Conservation (phyloP, 1,140 invertebrate species). For the Drosophila tani region DNA sequence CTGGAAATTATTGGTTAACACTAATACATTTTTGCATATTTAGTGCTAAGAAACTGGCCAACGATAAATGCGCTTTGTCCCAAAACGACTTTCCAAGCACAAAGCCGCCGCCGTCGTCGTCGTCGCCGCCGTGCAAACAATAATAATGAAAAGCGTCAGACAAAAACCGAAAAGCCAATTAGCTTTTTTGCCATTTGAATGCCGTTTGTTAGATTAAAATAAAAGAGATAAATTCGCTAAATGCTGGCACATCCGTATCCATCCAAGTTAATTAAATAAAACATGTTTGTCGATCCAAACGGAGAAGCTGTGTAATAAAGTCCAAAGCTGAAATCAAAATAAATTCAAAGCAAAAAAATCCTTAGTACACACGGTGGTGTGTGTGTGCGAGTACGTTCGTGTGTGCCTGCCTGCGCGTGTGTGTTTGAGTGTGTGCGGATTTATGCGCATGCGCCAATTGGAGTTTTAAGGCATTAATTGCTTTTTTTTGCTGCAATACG, state of each 20-base stretch:
- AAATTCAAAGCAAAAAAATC: slow-evolving; percentile 77
- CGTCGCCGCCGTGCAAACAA: slow-evolving; percentile 65
- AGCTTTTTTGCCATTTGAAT: slow-evolving; percentile 14
- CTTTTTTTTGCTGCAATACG: slow-evolving; percentile 34
- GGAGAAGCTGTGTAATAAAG: slow-evolving; percentile 50
- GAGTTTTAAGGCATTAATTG: slow-evolving; percentile 67
- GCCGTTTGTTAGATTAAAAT: slow-evolving; percentile 7
- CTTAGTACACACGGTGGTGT: slow-evolving; percentile 57
- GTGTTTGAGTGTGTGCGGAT: slow-evolving; percentile 55
- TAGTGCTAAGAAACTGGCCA: slow-evolving; percentile 36
- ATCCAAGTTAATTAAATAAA: slow-evolving; percentile 23
- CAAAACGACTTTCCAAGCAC: slow-evolving; percentile 18
- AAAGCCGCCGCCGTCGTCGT: slow-evolving; percentile 38
- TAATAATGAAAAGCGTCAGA: slow-evolving; percentile 79
- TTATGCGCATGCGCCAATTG: slow-evolving; percentile 67
- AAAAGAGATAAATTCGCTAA: slow-evolving; percentile 17
- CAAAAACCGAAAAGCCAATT: slow-evolving; percentile 68
- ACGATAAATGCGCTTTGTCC: slow-evolving; percentile 44
- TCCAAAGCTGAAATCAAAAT: slow-evolving; percentile 60
- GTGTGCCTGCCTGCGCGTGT: slow-evolving; percentile 16
- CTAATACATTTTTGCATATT: neutral
- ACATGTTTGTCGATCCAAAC: slow-evolving; percentile 14
- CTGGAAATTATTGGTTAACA: neutral
- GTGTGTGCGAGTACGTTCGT: slow-evolving; percentile 28
- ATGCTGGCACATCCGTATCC: slow-evolving; percentile 23